Evolutionary conservation across 2,888 invertebrate genomes (phyloP).

Genomic region (Sclerodermus sp.): DNA sequence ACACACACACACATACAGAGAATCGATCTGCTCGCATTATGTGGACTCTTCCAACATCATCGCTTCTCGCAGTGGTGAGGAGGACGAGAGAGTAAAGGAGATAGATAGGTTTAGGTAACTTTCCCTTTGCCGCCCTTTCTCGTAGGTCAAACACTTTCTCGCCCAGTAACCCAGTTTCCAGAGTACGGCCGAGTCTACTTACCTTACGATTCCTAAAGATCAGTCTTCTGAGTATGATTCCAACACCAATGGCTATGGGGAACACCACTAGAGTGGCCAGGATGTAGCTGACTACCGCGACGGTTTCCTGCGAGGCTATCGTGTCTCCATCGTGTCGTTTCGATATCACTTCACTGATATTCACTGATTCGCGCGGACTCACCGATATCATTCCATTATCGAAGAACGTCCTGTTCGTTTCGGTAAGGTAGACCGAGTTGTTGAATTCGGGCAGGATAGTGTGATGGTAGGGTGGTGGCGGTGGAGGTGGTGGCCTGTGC

Average conservation of each 20-base stretch:
- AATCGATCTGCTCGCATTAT: too few species aligned
- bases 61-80: too few species aligned
- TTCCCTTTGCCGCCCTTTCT: too few species aligned
- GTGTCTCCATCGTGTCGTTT: slow-evolving; percentile 52
- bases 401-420: slow-evolving; percentile 41
- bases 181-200: slow-evolving; percentile 20
- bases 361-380: slow-evolving; percentile 42
- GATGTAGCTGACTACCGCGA: slow-evolving; percentile 56
- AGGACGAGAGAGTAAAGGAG: too few species aligned
- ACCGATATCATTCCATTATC: slow-evolving; percentile 40
- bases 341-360: slow-evolving; percentile 53
- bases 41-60: too few species aligned
- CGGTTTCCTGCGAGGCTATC: slow-evolving; percentile 51
- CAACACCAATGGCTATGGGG: slow-evolving; percentile 57
- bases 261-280: slow-evolving; percentile 57
- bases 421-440: slow-evolving; percentile 38
- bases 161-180: too few species aligned
- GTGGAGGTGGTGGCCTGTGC: slow-evolving; percentile 26
- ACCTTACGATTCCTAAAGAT: slow-evolving; percentile 57
- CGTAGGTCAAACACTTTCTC: too few species aligned
- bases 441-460: slow-evolving; percentile 40
- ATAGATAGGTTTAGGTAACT: too few species aligned
- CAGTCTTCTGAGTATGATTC: slow-evolving; percentile 56
- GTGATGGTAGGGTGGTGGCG: slow-evolving; percentile 27
- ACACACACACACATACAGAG: too few species aligned